Base-by-base conservation (phyloP, 2,888 invertebrate genomes). In the Acanthoscelides obtectus region DNA sequence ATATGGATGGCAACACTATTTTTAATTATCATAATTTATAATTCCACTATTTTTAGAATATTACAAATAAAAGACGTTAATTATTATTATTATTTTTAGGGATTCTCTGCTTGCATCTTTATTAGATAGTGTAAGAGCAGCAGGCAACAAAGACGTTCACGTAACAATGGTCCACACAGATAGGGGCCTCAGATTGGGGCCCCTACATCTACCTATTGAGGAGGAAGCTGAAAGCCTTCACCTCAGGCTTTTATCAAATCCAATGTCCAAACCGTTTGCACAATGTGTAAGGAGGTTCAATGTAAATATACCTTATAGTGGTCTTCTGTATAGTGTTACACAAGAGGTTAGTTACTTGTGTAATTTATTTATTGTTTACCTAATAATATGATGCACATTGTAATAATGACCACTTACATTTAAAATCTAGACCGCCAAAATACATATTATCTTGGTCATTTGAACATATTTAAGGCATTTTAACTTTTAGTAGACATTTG, bases 221-320 rank as follows among this genome's bases (percentile, higher is more conserved):
- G 99, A 99, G 87, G 99, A 99, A 87, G 94, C 96, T 0, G 99
- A 99, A 87, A 93, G 94, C 72, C 92, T 93, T 80, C 94, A 98
- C 76, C 89, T 98, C 73, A 94, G 95, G 87, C 92, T 93, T 80
- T 86, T 93, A 64, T 89, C 91, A 79, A 89, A 89, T 79, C 91
- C 92, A 74, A 89, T 88, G 22, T 88, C 88, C 65, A 89, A 90
- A 84, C 86, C 88, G 4, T 92, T 93, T 81, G 85, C 91, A 22
- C 96, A 97, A 83, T 94, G 96, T 78, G 91, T 99, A 22, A 93
- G 95, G 78, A 88, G 99, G 74, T 99, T 99, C 86, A 99, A 99
- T 87, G 95, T 97, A 69, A 99, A 99, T 86, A 92, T 98, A 80
- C 96, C 99, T 2, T 99, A 99, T 87, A 98, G 96, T 86, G 99